Base-by-base conservation (phyloP, 2,113 vertebrate species). In the Morone chrysops region DNA sequence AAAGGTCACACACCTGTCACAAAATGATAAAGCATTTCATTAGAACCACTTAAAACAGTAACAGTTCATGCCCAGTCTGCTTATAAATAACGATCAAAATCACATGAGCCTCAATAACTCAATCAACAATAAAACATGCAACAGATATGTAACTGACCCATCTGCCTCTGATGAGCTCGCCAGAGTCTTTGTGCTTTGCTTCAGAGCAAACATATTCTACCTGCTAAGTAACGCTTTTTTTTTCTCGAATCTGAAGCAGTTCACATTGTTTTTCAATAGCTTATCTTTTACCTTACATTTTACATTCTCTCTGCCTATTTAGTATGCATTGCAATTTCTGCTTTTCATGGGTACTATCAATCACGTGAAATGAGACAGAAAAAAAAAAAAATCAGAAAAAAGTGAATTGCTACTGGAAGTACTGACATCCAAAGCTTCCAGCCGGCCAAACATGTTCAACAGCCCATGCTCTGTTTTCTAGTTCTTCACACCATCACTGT, bases 361-460 rank as follows among this genome's bases (percentile, higher is more conserved):
- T 93, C 91, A 92, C 89, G 70, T 68, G 61, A 74, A 84, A 88
- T 77, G 84, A 87, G 87, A 85, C 88, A 89, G n/a, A n/a, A n/a
- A n/a, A n/a, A n/a, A n/a, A n/a, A n/a, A n/a, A n/a, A n/a, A n/a
- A 87, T 92, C 83, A 65, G 77, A 50, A 65, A 40, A 76, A 84
- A 70, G 75, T 81, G 80, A 92, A 84, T 87, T 83, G 86, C 86
- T 56, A 0, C 67, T 70, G 54, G 66, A 84, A 67, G 78, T 41
- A 72, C 50, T 8, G 75, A 79, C 75, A 81, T 36, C 9, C 2
- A 71, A 82, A 81, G 71, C 65, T 85, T 85, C 84, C 70, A 70
- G 78, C 75, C 20, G 40, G 31, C 70, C 84, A 70, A 77, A 74
- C 73, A 38, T 78, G 81, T 83, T 90, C 77, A 83, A 67, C 77